Evolutionary conservation across 1,140 invertebrate species (phyloP).

Genomic region (Rhyacophila brunnea): DNA sequence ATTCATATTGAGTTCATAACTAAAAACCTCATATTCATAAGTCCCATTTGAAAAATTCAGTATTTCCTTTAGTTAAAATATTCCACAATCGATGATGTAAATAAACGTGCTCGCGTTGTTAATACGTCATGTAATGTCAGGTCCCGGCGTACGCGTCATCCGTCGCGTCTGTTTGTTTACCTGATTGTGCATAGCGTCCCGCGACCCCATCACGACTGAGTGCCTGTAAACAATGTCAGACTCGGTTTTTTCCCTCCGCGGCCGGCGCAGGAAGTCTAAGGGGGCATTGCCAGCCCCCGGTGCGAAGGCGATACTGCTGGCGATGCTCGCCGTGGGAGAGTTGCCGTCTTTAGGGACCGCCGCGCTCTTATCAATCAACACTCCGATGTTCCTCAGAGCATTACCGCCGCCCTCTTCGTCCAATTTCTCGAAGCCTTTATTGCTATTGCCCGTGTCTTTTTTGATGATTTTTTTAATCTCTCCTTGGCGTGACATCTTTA

Average conservation of each 20-base stretch:
- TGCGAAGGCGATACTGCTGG: constrained; percentile 40
- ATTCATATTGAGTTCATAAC: too few relatives aligned
- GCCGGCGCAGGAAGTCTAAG: constrained; percentile 50
- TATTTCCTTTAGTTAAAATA: too few relatives aligned
- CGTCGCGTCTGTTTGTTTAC: constrained; percentile 47
- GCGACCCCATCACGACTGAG: constrained; percentile 65
- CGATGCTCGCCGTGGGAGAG: constrained; percentile 43
- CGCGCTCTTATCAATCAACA: constrained; percentile 44
- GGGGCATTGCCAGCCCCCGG: constrained; percentile 27
- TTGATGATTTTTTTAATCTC: constrained; percentile 41
- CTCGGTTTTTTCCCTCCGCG: constrained; percentile 81
- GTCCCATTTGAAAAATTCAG: too few relatives aligned
- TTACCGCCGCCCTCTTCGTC: constrained; percentile 38
- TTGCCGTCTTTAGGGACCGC: constrained; percentile 43
- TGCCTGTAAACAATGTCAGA: constrained; percentile 76
- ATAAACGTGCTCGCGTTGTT: too few relatives aligned
- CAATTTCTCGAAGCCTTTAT: constrained; percentile 35
- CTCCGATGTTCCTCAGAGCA: constrained; percentile 46
- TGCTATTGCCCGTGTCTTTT: constrained; percentile 37
- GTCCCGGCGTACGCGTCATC: too few relatives aligned
- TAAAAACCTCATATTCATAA: too few relatives aligned
- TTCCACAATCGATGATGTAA: too few relatives aligned
- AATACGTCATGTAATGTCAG: too few relatives aligned
- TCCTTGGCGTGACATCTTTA: constrained; percentile 44
- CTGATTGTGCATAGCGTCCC: constrained; percentile 60